Percentiles rank a stretch among this genome's conserved stretches.
These are phyloP conservation scores for Phenganax stokvisi DNA, from an alignment of 92 coral and sea anemone genomes.

Conservation along the genomic window DNA sequence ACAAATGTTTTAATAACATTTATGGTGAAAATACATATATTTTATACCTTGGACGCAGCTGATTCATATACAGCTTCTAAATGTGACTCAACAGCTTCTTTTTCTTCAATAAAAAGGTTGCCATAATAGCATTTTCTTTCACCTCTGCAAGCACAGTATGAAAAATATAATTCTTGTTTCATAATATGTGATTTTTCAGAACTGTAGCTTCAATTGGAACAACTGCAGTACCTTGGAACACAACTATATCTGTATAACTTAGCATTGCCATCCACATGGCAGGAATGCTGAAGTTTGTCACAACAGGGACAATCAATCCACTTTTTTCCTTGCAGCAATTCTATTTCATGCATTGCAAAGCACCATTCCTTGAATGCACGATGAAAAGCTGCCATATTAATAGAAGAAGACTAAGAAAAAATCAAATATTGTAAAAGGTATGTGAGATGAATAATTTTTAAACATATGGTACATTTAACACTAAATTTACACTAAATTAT, in stretches of 20 bases:
- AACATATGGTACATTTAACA: too few relatives aligned
- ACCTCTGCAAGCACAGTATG: conserved; percentile 22
- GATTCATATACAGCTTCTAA: conserved; percentile 2
- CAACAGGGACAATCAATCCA: conserved; percentile 22
- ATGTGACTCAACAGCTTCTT: conserved; percentile 20
- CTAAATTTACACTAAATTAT: neutral
- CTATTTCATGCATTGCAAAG: conserved; percentile 21
- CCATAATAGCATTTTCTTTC: conserved; percentile 25
- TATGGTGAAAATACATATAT: neutral
- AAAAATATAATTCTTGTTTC: neutral
- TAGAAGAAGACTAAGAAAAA: conserved; percentile 21
- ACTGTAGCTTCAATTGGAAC: neutral
- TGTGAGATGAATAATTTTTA: too few relatives aligned
- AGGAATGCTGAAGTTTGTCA: conserved; percentile 9
- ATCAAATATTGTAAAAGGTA: too few relatives aligned
- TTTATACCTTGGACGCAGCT: conserved; percentile 6
- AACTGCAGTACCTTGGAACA: conserved; percentile 9
- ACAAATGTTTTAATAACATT: neutral
- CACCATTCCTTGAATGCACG: conserved; percentile 34
- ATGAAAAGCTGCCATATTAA: conserved; percentile 21
- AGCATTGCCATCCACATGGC: conserved; percentile 29
- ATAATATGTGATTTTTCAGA: neutral
- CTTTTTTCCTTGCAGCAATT: conserved; percentile 12
- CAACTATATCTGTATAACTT: conserved; percentile 31
- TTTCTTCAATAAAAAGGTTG: conserved; percentile 22